Percentiles rank a stretch among this genome's conserved stretches.
These are phyloP conservation scores for Zapornia atra DNA, from an alignment of 2,113 vertebrate genomes.

Conservation along the genomic window DNA sequence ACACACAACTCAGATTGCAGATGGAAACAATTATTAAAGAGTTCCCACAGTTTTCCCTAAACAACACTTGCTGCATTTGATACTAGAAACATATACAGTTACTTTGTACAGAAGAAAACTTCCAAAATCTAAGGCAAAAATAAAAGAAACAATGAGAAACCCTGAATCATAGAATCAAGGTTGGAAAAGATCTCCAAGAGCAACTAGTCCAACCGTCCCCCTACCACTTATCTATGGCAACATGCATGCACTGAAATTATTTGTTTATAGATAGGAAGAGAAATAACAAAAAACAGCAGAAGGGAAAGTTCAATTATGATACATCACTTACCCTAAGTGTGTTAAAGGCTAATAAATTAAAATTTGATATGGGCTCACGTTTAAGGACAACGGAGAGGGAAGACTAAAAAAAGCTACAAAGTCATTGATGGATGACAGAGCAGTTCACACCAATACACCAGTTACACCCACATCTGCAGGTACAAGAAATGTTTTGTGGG, in stretches of 20 bases:
- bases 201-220: too few relatives aligned
- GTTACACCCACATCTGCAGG: not conserved
- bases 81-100: not conserved
- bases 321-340: not conserved
- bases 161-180: too few relatives aligned
- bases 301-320: not conserved
- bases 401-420: not conserved
- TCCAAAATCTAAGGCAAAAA: not conserved
- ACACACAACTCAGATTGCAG: not conserved
- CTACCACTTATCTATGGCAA: too few relatives aligned
- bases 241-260: not conserved
- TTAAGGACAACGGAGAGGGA: not conserved
- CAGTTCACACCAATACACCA: not conserved
- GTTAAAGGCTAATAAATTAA: not conserved
- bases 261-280: not conserved
- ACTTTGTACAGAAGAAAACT: not conserved
- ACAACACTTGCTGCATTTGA: not conserved
- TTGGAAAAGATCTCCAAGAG: too few relatives aligned
- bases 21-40: not conserved
- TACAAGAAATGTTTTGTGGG: not conserved
- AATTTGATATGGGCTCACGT: not conserved
- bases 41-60: not conserved
- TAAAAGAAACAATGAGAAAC: not conserved
- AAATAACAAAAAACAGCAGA: not conserved
- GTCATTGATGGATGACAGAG: not conserved